Conservation (phyloP, 2,113 vertebrate species). For the Cricetomys ansorgei region DNA sequence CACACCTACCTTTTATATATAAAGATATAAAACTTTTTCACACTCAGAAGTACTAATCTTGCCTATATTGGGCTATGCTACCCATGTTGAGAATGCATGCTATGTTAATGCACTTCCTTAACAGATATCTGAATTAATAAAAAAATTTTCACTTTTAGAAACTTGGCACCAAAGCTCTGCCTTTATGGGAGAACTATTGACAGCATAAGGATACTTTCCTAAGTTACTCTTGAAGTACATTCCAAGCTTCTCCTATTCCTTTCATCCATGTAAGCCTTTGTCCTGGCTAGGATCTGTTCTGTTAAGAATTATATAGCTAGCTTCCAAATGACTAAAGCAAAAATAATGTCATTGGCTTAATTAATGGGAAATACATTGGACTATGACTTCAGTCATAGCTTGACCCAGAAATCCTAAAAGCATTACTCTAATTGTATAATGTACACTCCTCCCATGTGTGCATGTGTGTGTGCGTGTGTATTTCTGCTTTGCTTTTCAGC, state of each 20-base stretch:
- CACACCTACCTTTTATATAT: background rate
- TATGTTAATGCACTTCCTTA: background rate
- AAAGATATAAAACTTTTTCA: background rate
- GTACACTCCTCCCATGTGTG: background rate
- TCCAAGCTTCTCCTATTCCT: background rate
- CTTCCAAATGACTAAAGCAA: background rate
- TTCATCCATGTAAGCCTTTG: background rate
- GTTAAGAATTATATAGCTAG: background rate
- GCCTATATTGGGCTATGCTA: background rate
- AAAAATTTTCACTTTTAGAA: background rate
- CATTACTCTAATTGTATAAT: background rate
- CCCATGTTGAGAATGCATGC: background rate
- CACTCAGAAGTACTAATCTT: background rate
- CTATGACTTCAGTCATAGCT: background rate
- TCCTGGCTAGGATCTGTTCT: background rate
- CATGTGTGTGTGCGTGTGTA: background rate
- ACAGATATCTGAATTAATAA: constrained; percentile 14
- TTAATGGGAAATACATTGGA: background rate
- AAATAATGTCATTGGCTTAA: background rate
- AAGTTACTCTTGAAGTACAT: background rate
- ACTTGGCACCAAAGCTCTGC: background rate
- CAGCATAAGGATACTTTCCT: background rate
- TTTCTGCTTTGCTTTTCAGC: background rate
- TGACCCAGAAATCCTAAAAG: background rate
- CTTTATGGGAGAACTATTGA: background rate